Base-by-base conservation (phyloP, 1,140 invertebrate genomes). In the Melanaphis sacchari region DNA sequence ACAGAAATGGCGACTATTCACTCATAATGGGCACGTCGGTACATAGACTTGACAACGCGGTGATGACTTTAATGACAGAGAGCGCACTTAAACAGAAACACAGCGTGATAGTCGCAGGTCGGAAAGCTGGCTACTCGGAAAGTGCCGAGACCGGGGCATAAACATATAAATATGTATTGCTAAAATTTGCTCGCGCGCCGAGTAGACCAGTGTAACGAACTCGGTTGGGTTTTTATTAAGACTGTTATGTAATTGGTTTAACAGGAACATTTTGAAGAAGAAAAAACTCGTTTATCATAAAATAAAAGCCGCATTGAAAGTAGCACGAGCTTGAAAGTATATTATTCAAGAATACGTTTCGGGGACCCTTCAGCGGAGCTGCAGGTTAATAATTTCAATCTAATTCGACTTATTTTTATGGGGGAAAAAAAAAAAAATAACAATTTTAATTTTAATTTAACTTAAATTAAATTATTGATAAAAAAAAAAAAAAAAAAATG, bases 1-100 rank as follows among this genome's bases (percentile, higher is more conserved):
- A 76, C 59, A 76, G 59, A 76, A 76, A 76, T 76, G 59, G 59
- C 59, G 31, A 76, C 59, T n/a, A 76, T 66, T 66, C 59, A n/a
- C 31, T n/a, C 59, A n/a, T 59, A n/a, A 76, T n/a, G 59, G 59
- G 59, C 59, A 76, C 59, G 59, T 66, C 59, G 59, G 59, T 76
- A 15, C 31, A n/a, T 76, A 76, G 59, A 76, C 59, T n/a, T n/a
- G 59, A n/a, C 31, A n/a, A 15, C 59, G 59, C 59, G 59, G 59
- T 6, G 59, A 76, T 76, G 59, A n/a, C 59, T 76, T 76, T 76
- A 76, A n/a, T 76, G 59, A 76, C 31, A 15, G 59, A 76, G 31
- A 76, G 59, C 59, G 59, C 31, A 76, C 31, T 76, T 76, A 76
- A 76, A n/a, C 59, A 18, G 59, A 66, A 66, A 76, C 59, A n/a